Evolutionary conservation across 2,888 invertebrate genomes (phyloP), one percentile per base, ranked within the genome.

Genomic region (Chrysotoxum bicinctum): DNA sequence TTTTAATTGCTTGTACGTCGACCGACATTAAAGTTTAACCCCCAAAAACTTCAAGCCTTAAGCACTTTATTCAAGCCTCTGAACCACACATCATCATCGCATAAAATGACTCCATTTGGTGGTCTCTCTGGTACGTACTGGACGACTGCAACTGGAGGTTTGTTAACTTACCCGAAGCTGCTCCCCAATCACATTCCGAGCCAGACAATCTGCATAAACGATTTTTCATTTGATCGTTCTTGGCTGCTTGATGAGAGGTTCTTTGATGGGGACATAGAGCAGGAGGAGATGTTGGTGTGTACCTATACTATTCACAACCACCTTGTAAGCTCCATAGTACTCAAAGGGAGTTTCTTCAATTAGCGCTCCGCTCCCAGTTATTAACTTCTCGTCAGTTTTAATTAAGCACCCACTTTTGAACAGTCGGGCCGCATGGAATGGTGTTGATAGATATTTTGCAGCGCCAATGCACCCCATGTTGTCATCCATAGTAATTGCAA

Each of bases 361-460:
- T 86, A 87, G 84, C 82, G 82, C 85, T 85, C 87, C 87, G 87
- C 88, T 88, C 88, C 88, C 88, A 85, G 88, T 88, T 88, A 89
- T 89, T 88, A 88, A 87, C 85, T 88, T 87, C 88, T 89, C 88
- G 88, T 89, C 89, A 88, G 88, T 88, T 88, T 88, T 88, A 89
- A 89, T 89, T 88, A 88, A 88, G 87, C 87, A 87, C 87, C 87
- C 85, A 85, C 83, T 85, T 87, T 87, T 86, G 81, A 66, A 72
- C 68, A 62, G 52, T 68, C 72, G n/a, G 40, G 45, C 14, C 19
- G 45, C 43, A 45, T 64, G 12, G 62, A 10, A 54, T 62, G 43
- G 50, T 79, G 75, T 43, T 43, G 70, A 66, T 40, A 74, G 48
- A 43, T 72, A 72, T 69, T 78, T 58, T 68, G 66, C 78, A 72